A percentile compares a stretch with the other conserved stretches of the same genome.
phyloP scores from a whole-genome alignment of 2,888 invertebrate species.

The Timandra comae region DNA sequence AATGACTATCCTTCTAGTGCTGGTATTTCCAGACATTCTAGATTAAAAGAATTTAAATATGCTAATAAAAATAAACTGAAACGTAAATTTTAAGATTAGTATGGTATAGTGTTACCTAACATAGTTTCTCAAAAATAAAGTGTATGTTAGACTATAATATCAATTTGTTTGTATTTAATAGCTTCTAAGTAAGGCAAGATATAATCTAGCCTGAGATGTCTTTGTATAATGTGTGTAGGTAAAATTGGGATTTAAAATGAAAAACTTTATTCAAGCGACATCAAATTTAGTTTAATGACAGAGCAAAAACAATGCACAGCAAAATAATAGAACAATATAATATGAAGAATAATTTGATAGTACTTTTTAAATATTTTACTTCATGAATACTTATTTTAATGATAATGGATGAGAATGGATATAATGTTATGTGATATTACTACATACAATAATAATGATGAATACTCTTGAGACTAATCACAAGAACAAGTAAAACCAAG shows the following conservation, averaged over 20 bases:
- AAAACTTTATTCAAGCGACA: slow-evolving; percentile 49
- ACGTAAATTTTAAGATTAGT: slow-evolving; percentile 9
- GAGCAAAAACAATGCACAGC: slow-evolving; percentile 58
- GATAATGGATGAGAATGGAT: slow-evolving; percentile 14
- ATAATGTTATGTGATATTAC: slow-evolving; percentile 12
- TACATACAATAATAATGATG: slow-evolving; percentile 19
- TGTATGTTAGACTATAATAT: not conserved
- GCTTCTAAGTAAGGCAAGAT: too few relatives aligned
- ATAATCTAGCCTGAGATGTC: too few relatives aligned
- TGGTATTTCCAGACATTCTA: slow-evolving; percentile 17
- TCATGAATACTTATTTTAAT: slow-evolving; percentile 1
- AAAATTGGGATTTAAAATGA: slow-evolving; percentile 14
- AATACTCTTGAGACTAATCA: slow-evolving; percentile 43
- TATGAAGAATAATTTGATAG: too few relatives aligned
- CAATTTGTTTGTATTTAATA: too few relatives aligned
- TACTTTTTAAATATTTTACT: slow-evolving; percentile 11
- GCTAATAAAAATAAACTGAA: slow-evolving; percentile 36
- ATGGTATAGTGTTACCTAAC: not conserved
- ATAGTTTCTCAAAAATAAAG: not conserved
- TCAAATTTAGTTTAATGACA: slow-evolving; percentile 55
- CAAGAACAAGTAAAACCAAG: slow-evolving; percentile 73
- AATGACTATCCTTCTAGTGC: slow-evolving; percentile 5
- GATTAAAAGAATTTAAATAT: slow-evolving; percentile 44
- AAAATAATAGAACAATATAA: slow-evolving; percentile 34
- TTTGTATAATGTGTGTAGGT: too few relatives aligned